Evolutionary conservation across 1,140 invertebrate genomes (phyloP), one percentile per base, ranked within the genome.

Genomic region (Acyrthosiphon pisum): DNA sequence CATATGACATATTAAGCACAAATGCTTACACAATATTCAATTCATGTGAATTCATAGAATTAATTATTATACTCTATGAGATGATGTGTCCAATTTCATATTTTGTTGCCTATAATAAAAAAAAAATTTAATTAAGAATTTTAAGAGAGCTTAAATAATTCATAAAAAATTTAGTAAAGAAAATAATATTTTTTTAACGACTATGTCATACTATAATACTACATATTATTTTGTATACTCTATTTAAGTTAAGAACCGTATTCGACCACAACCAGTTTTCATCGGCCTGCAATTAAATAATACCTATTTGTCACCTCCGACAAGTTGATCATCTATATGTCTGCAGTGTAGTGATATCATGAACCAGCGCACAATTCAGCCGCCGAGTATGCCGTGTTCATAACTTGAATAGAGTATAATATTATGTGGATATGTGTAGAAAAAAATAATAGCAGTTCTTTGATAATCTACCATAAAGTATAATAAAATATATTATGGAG

Each of bases 1-100:
- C 91, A 93, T 93, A 93, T 81, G 91, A 93, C 91, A 93, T 93
- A 50, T 93, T 93, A 93, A 84, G 91, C 76, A 50, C 91, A 93
- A 68, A 84, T 41, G 91, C 91, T 83, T 83, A 53, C 23, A 86
- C 46, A 84, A 84, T 93, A 84, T 84, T 46, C 14, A 50, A 30
- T 6, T 93, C 30, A 86, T 93, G 48, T 81, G 30, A 93, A 48
- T 84, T 93, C 81, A 93, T 93, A 83, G 84, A 93, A n/a, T 56
- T 35, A 18, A 53, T 60, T 60, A 90, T 44, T 60, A 90, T 90
- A 26, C 56, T 44, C 9, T 26, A 68, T n/a, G 14, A 41, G 30
- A 44, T 90, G 37, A 41, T 60, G 22, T 7, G 30, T 44, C 50
- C 26, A 90, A 60, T n/a, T 46, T 41, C 37, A 89, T 89, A 53